Evolutionary conservation across 2,888 invertebrate species (phyloP).

Genomic region (Epiblema foenella): DNA sequence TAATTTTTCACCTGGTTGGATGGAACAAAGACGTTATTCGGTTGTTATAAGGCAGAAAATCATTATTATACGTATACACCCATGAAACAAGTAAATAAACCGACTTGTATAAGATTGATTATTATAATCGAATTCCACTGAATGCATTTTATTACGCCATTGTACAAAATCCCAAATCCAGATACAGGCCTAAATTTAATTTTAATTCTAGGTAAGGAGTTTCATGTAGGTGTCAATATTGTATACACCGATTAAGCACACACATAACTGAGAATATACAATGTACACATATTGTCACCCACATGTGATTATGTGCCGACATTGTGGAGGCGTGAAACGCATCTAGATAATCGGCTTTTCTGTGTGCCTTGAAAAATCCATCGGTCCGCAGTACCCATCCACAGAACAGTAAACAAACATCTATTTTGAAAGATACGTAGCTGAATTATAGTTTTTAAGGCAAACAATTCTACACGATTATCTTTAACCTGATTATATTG

Average conservation of each 20-base stretch:
- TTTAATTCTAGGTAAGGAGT: too few species aligned
- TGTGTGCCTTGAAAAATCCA: conserved; percentile 41
- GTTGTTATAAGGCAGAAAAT: too few species aligned
- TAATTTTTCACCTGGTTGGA: too few species aligned
- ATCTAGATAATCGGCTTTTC: conserved; percentile 63
- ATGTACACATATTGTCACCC: conserved; percentile 24
- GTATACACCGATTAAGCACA: not conserved
- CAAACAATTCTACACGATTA: too few species aligned
- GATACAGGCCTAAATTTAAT: not conserved
- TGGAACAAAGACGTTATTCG: too few species aligned
- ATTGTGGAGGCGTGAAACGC: conserved; percentile 38
- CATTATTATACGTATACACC: too few species aligned
- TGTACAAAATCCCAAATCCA: not conserved
- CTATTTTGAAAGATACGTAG: not conserved
- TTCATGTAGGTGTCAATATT: not conserved
- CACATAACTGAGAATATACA: conserved; percentile 1
- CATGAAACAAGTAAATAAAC: too few species aligned
- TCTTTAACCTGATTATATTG: too few species aligned
- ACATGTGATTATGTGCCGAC: conserved; percentile 38
- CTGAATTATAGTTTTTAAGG: too few species aligned
- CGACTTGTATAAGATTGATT: too few species aligned
- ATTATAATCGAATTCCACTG: too few species aligned
- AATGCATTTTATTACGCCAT: too few species aligned
- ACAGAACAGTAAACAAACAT: not conserved
- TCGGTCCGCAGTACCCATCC: conserved; percentile 17